Percentiles rank a stretch among this genome's conserved stretches.
phyloP scores from a whole-genome alignment of 2,113 vertebrate genomes.

The Panthera uncia region DNA sequence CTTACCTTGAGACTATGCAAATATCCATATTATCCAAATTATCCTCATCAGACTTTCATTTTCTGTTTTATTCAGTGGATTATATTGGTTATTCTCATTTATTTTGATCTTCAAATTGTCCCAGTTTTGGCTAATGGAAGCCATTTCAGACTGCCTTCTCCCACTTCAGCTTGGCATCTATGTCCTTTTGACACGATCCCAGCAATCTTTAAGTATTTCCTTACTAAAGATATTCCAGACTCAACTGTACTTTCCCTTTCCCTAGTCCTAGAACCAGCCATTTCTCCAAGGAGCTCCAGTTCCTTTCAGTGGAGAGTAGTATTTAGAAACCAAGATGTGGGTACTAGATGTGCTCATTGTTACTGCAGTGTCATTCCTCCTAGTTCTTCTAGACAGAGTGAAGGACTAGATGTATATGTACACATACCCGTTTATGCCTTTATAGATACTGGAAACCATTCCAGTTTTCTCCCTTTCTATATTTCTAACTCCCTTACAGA shows the following conservation, averaged over 20 bases:
- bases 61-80: not conserved
- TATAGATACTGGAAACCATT: not conserved
- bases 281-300: not conserved
- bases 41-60: not conserved
- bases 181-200: not conserved
- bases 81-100: not conserved
- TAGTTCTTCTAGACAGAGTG: not conserved
- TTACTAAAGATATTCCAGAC: not conserved
- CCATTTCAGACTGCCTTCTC: not conserved
- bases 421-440: not conserved
- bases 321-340: not conserved
- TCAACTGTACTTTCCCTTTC: not conserved
- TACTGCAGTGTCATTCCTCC: not conserved
- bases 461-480: not conserved
- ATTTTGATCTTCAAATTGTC: constrained; percentile 13
- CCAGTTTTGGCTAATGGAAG: not conserved
- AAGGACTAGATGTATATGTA: not conserved
- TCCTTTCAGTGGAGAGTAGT: not conserved
- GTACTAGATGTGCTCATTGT: not conserved
- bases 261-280: not conserved
- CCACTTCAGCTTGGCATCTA: not conserved
- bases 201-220: not conserved
- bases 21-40: not conserved
- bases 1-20: not conserved
- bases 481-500: not conserved